Conservation (phyloP, 92 coral and sea anemone genomes). For the Phenganax marumi region DNA sequence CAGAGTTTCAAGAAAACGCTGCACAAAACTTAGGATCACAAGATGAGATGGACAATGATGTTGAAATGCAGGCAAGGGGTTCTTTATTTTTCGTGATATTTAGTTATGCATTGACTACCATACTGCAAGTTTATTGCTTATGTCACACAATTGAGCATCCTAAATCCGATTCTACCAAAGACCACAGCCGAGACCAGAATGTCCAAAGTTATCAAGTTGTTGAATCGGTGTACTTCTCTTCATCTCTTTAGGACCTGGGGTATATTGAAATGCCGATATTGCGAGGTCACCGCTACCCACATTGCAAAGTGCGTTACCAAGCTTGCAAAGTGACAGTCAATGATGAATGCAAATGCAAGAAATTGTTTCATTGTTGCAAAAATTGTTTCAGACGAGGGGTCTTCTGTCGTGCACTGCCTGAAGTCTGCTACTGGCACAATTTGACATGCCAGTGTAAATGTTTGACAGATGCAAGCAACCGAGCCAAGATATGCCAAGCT, state of each 20-base stretch:
- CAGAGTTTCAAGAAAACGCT: not conserved
- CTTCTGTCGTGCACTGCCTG: conserved; percentile 2
- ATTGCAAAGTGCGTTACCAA: not conserved
- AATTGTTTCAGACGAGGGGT: not conserved
- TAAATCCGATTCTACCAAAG: not conserved
- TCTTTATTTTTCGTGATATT: no score
- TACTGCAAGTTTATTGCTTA: not conserved
- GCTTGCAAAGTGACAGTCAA: not conserved
- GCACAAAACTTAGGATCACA: not conserved
- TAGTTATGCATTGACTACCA: no score
- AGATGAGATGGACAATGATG: not conserved
- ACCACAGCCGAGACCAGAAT: not conserved
- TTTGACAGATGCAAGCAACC: not conserved
- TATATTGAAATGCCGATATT: conserved; percentile 2
- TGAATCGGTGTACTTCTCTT: not conserved
- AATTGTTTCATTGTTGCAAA: not conserved
- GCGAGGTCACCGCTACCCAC: not conserved
- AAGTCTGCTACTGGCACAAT: not conserved
- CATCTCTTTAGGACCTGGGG: not conserved
- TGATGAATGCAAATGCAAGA: conserved; percentile 4
- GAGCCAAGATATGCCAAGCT: not conserved
- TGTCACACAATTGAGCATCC: not conserved
- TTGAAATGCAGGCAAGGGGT: not conserved
- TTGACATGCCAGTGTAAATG: not conserved
- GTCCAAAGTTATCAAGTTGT: not conserved